Evolutionary conservation across 2,113 vertebrate genomes (phyloP).

Genomic region (Asarcornis scutulata): DNA sequence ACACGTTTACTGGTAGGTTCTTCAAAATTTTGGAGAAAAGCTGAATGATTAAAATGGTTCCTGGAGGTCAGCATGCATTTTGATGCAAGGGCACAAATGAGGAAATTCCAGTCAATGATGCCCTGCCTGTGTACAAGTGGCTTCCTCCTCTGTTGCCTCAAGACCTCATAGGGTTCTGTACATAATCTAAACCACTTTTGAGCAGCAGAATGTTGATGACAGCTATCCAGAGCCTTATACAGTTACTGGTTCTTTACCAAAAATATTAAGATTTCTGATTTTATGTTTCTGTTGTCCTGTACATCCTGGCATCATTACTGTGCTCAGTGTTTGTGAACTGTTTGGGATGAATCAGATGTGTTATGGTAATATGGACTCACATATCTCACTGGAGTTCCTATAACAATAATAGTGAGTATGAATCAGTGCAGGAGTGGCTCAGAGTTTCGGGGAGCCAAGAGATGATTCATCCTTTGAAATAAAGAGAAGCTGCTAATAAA

Average conservation of each 20-base stretch:
- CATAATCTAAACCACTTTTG: not conserved
- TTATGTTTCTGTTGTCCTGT: not conserved
- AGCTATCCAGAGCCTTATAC: not conserved
- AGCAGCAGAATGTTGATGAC: not conserved
- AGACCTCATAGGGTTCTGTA: not conserved
- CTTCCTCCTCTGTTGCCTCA: not conserved
- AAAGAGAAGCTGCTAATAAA: constrained; percentile 41
- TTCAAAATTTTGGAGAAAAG: not conserved
- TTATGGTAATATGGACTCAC: not conserved
- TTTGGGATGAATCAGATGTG: not conserved
- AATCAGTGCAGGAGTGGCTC: constrained; percentile 59
- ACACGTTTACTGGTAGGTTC: not conserved
- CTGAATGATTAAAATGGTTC: not conserved
- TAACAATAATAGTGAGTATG: constrained; percentile 23
- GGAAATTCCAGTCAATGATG: not conserved
- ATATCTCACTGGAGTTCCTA: not conserved
- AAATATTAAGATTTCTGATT: not conserved
- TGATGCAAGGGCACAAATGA: not conserved
- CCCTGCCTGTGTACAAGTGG: not conserved
- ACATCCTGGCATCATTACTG: not conserved
- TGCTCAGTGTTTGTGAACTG: not conserved
- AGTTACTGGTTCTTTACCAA: not conserved
- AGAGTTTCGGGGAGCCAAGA: constrained; percentile 57
- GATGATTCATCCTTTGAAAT: constrained; percentile 57
- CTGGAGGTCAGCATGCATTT: not conserved